A percentile compares a stretch with the other conserved stretches of the same genome.
Evolutionary conservation across 2,113 vertebrate species (phyloP).

Genomic region (Cebidichthys violaceus): DNA sequence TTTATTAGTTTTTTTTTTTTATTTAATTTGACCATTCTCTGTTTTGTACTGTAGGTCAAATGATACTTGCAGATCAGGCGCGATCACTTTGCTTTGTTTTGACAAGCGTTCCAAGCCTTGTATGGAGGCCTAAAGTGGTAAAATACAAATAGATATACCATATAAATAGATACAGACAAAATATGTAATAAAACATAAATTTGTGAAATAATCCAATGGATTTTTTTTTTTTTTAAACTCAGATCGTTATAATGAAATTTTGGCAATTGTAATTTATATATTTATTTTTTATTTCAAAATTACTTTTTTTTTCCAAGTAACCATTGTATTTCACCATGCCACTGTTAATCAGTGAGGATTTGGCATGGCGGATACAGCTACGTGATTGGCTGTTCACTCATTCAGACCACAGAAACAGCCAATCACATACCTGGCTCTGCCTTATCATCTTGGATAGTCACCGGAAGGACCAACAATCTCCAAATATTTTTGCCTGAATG

Average conservation of each 20-base stretch:
- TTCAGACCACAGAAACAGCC: slow-evolving; percentile 7
- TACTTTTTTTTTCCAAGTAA: not conserved
- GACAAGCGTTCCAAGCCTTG: not conserved
- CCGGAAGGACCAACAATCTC: not conserved
- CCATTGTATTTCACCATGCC: not conserved
- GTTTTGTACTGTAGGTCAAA: slow-evolving; percentile 44
- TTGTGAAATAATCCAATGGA: not conserved
- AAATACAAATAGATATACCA: not conserved
- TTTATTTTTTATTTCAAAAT: not conserved
- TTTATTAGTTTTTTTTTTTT: slow-evolving; percentile 3
- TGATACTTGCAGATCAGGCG: slow-evolving; percentile 46
- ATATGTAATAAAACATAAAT: not conserved
- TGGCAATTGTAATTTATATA: not conserved
- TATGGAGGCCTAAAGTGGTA: slow-evolving; percentile 1
- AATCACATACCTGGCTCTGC: not conserved
- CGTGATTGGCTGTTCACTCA: not conserved
- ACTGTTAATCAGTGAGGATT: not conserved
- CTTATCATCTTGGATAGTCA: not conserved
- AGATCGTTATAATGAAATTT: not conserved
- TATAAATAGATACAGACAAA: not conserved
- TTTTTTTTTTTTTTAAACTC: not conserved
- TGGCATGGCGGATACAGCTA: not conserved
- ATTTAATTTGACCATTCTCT: slow-evolving; percentile 25
- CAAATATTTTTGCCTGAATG: not conserved
- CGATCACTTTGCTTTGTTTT: not conserved